Conservation (phyloP, 2,113 vertebrate species). For the Ctenomys sociabilis region DNA sequence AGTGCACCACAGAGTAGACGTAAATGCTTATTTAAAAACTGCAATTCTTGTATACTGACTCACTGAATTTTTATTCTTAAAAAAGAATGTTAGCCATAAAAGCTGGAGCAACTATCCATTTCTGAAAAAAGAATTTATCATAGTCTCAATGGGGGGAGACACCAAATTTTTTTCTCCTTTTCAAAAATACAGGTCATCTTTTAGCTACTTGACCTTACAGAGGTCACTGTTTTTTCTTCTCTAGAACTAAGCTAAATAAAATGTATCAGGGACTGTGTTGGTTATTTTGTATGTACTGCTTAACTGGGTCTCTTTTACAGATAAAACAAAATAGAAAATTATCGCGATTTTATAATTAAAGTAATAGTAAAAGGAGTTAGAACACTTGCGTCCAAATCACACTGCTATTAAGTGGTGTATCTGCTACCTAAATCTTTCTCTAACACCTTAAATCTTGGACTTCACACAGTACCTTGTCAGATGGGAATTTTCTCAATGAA, state of each 20-base stretch:
- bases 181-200: conserved; percentile 69
- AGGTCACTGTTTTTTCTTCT: conserved; percentile 35
- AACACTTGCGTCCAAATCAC: conserved; percentile 12
- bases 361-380: background rate
- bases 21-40: conserved; percentile 80
- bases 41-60: conserved; percentile 79
- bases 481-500: conserved; percentile 6
- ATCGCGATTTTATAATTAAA: conserved; percentile 32
- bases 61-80: conserved; percentile 76
- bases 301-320: conserved; percentile 9
- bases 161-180: background rate
- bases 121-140: conserved; percentile 77
- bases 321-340: conserved; percentile 43
- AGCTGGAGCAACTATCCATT: conserved; percentile 57
- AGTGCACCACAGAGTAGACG: conserved; percentile 56
- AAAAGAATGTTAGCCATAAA: conserved; percentile 76
- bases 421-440: background rate
- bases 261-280: conserved; percentile 12
- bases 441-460: background rate
- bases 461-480: background rate
- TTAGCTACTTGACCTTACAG: conserved; percentile 63
- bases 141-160: background rate
- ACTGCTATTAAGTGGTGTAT: background rate
- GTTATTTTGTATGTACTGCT: background rate
- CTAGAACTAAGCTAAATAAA: conserved; percentile 46